Base-by-base conservation (phyloP, 2,888 invertebrate genomes). In the Drosophila hamatofila region DNA sequence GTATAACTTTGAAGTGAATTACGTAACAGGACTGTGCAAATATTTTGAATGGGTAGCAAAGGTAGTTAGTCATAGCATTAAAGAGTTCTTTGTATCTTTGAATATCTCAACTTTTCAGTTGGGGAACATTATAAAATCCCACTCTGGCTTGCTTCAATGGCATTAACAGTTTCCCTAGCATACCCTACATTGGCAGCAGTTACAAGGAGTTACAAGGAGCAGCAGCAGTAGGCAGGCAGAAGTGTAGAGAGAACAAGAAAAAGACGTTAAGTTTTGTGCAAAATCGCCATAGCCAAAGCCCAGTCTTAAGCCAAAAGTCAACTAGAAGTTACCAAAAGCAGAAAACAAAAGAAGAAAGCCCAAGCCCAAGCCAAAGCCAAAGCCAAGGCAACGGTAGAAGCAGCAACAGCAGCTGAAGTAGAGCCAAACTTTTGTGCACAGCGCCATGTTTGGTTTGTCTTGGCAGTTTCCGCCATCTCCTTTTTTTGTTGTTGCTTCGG, bases 371-470 rank as follows among this genome's bases (percentile, higher is more conserved):
- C 37, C 41, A 44, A 23, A 54, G 42, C 56, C 23, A 35, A 48
- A 57, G 55, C 42, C 46, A 58, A 61, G 27, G 64, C 48, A 39
- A 33, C 46, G 30, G 61, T 56, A 9, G 44, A 27, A 21, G 55
- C 57, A 23, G 49, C 60, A 42, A 39, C 46, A 55, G 60, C 67
- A 74, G 80, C 70, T 74, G 66, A 72, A 85, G 78, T 63, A 74
- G 76, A 63, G 60, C 70, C 86, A 86, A 89, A 88, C 80, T 89
- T 91, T 89, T 87, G 66, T 85, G 81, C 83, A 76, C 79, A 80
- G 81, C 90, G 89, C 91, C 92, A 91, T 91, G 91, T 91, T 92
- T 90, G 92, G 91, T 91, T 91, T 91, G 92, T 91, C 92, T 92
- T 91, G 91, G 76, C 82, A 91, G 90, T 85, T 91, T 91, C 90